A percentile compares a stretch with the other conserved stretches of the same genome.
These are phyloP conservation scores for Caenorhabditis elegans DNA, from an alignment of 1,140 invertebrate species.

Conservation along the genomic window DNA sequence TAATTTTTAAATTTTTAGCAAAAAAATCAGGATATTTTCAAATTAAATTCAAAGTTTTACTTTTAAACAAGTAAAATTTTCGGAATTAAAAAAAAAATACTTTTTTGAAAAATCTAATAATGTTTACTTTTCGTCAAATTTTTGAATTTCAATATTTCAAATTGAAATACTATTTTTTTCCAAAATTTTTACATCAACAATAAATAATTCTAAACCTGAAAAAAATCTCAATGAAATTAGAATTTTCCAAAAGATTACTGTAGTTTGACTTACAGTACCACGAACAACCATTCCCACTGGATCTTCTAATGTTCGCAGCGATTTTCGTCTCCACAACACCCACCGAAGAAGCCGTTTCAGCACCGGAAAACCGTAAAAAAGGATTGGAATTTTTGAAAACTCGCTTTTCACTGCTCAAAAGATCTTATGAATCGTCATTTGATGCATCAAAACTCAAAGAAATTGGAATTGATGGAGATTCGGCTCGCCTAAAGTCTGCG, in stretches of 20 bases:
- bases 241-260: no score
- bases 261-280: background rate
- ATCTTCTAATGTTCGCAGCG: background rate
- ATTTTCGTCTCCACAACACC: background rate
- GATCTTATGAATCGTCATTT: background rate
- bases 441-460: background rate
- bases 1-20: no score
- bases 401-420: background rate
- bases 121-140: no score
- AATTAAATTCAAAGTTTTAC: no score
- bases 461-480: slow-evolving; percentile 6
- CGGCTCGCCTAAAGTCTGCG: background rate
- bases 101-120: no score
- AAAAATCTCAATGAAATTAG: background rate
- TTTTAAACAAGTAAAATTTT: no score
- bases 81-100: no score
- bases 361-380: background rate
- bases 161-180: no score
- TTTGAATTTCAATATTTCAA: no score
- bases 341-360: background rate
- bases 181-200: no score
- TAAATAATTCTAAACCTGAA: no score
- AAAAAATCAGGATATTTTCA: no score
- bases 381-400: slow-evolving; percentile 1
- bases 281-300: background rate